Conservation (phyloP, 2,797 vertebrate genomes). For the Petrocephalus sullivani region DNA sequence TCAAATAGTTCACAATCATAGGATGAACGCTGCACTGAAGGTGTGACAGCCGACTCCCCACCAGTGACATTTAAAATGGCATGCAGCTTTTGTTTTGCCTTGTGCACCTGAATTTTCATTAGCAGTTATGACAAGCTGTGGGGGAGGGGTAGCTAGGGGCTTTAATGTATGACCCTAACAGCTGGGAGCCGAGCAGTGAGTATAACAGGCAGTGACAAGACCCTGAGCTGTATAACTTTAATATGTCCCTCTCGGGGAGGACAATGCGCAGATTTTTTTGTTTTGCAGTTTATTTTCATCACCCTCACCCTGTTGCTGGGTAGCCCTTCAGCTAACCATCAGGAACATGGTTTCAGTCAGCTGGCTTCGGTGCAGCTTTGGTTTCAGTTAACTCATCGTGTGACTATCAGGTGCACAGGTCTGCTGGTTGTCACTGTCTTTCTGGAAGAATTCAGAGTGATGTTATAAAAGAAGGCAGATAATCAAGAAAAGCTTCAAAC, state of each 20-base stretch:
- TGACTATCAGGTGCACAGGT: neutral
- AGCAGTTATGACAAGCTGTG: neutral
- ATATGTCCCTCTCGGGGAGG: neutral
- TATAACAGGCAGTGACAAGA: slow-evolving; percentile 34
- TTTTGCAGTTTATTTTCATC: slow-evolving; percentile 15
- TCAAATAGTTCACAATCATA: neutral
- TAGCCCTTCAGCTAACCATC: neutral
- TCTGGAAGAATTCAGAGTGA: neutral
- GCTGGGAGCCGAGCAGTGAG: neutral
- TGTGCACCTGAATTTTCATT: neutral
- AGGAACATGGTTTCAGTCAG: neutral
- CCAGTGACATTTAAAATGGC: neutral
- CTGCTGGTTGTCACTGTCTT: neutral
- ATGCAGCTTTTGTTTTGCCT: neutral
- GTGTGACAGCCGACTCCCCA: no score
- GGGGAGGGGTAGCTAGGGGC: neutral
- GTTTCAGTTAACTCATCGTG: neutral
- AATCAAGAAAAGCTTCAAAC: neutral
- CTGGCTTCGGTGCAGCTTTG: neutral
- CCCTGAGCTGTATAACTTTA: slow-evolving; percentile 26
- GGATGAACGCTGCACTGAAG: neutral
- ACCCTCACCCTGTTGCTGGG: slow-evolving; percentile 2
- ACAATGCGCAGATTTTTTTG: slow-evolving; percentile 10
- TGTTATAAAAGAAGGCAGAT: neutral
- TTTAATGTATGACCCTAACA: neutral